phyloP scores from a whole-genome alignment of 2,888 invertebrate genomes.

The Mechanitis mazaeus region DNA sequence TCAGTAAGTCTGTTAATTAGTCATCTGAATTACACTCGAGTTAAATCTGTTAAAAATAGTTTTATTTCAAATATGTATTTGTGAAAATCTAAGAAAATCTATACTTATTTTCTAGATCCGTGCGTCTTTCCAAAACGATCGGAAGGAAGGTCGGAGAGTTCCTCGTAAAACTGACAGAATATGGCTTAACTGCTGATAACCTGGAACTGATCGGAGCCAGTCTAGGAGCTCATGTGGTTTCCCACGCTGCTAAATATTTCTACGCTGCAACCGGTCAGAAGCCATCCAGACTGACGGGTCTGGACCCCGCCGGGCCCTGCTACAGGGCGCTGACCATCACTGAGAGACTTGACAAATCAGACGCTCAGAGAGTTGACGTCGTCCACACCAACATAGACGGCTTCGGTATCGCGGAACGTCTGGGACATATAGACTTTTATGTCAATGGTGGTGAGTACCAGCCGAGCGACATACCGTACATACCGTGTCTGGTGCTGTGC shows the following conservation, averaged over 20 bases:
- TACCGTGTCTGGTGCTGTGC: conserved; percentile 61
- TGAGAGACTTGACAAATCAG: conserved; percentile 43
- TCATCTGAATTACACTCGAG: too few relatives aligned
- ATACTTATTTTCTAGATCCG: conserved; percentile 50
- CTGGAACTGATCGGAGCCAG: conserved; percentile 60
- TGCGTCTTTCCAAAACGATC: conserved; percentile 49
- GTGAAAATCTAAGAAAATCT: neutral
- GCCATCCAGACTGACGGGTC: conserved; percentile 52
- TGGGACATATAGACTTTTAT: conserved; percentile 64
- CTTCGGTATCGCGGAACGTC: conserved; percentile 60
- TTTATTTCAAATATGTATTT: too few relatives aligned
- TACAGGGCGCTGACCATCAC: conserved; percentile 47
- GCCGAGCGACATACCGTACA: conserved; percentile 53
- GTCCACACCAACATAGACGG: conserved; percentile 69
- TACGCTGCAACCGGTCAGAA: conserved; percentile 52
- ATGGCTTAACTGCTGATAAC: conserved; percentile 50
- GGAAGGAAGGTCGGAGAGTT: conserved; percentile 60
- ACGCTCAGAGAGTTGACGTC: conserved; percentile 53
- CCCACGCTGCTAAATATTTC: conserved; percentile 58
- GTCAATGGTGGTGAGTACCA: conserved; percentile 67
- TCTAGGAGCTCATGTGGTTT: conserved; percentile 56
- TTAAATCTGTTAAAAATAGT: too few relatives aligned
- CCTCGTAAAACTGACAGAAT: conserved; percentile 45
- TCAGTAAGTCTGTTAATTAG: too few relatives aligned
- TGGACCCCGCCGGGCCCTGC: conserved; percentile 69